Base-by-base conservation (phyloP, 2,888 invertebrate species). In the Myopa testacea region DNA sequence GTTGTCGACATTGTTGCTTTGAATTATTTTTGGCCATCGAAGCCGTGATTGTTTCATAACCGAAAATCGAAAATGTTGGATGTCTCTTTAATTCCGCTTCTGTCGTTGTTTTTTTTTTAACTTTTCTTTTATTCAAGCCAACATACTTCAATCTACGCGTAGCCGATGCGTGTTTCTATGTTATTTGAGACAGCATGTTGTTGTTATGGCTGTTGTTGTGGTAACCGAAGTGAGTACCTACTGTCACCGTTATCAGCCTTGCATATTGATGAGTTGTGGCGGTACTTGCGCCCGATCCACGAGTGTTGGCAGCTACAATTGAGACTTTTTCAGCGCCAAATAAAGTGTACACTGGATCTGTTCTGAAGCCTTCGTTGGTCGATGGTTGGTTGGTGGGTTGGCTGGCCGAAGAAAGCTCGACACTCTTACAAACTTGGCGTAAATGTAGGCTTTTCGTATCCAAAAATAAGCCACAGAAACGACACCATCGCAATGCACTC, bases 321-420 rank as follows among this genome's bases (percentile, higher is more conserved):
- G 65, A 65, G 14, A 38, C 65, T 16, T 65, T 38, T 8, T 10
- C 37, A 65, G 34, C 65, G 38, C 65, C 65, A 65, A 62, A 62
- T 26, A 45, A 26, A 26, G 26, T 26, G 26, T 10, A 12, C 62
- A 62, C 8, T 26, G 62, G 10, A 10, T 62, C 26, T 26, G 37
- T 37, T 65, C 38, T 26, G 37, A 37, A 19, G 19, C 62, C 62
- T 19, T 19, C 12, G 26, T 62, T 62, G 19, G 34, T 38, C 60
- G 68, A 34, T 69, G 45, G 45, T 19, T 19, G 68, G 40, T 26
- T 60, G 60, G 38, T 26, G 84, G 84, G 85, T 38, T 26, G 26
- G 14, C 37, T 65, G 37, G 12, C 65, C 62, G 63, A 78, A 85
- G 85, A 85, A 86, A 85, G 86, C 85, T 82, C 74, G 67, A 68